Percentiles rank a stretch among this genome's conserved stretches.
phyloP scores from a whole-genome alignment of 2,888 invertebrate species.

The Zaprionus bogoriensis region DNA sequence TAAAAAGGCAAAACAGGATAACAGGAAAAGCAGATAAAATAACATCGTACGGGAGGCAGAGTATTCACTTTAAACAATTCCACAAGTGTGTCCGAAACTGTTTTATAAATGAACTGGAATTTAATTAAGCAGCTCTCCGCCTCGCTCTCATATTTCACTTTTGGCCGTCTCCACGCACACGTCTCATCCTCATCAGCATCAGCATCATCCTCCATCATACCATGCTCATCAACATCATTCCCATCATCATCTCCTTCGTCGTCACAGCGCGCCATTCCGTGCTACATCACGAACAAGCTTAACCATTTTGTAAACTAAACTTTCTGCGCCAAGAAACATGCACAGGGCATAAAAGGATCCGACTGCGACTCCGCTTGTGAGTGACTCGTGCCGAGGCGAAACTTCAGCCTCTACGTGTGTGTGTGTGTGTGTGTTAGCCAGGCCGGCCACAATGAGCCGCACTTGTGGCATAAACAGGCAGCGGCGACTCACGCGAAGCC shows the following conservation, averaged over 20 bases:
- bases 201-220: constrained; percentile 1
- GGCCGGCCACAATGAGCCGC: constrained; percentile 64
- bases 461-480: constrained; percentile 67
- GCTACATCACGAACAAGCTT: constrained; percentile 71
- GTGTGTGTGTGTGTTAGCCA: constrained; percentile 28
- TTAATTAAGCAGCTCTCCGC: constrained; percentile 68
- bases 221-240: constrained; percentile 15
- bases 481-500: constrained; percentile 35
- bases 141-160: constrained; percentile 60
- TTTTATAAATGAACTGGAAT: constrained; percentile 76
- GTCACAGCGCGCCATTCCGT: constrained; percentile 33
- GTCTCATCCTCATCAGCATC: constrained; percentile 25
- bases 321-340: constrained; percentile 34
- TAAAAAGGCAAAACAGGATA: neutral
- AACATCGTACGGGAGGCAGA: no score
- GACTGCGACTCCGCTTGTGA: neutral
- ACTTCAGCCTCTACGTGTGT: no score
- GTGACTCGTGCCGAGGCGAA: constrained; percentile 20
- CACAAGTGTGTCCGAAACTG: constrained; percentile 26
- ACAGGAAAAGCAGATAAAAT: constrained; percentile 2
- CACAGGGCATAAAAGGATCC: constrained; percentile 1
- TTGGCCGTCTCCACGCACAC: constrained; percentile 47
- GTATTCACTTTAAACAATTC: constrained; percentile 16
- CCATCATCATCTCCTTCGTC: constrained; percentile 11
- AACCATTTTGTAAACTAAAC: constrained; percentile 64